Base-by-base conservation (phyloP, 2,113 vertebrate species). In the Brachyhypopomus gauderio region DNA sequence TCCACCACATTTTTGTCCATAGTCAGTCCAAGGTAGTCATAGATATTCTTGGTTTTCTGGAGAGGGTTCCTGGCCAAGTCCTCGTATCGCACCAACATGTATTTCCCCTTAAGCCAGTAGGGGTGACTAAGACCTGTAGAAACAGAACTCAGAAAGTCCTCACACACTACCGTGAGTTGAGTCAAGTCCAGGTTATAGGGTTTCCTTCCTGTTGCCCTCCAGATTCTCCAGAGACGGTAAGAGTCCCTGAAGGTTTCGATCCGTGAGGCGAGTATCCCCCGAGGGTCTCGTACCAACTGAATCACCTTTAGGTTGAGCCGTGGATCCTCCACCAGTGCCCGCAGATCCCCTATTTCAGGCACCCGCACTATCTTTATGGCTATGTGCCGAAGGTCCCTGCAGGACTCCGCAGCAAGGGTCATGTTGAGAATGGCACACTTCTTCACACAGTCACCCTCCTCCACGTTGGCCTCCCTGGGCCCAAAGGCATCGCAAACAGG, bases 41-140 rank as follows among this genome's bases (percentile, higher is more conserved):
- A 99, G 83, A 98, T 98, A 93, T 99, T 96, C 90, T 94, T 95
- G 0, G 97, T 97, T 91, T 98, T 99, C 86, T 93, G 93, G 85
- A 97, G 94, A 20, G 97, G 97, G 84, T 96, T 96, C 82, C 95
- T 88, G 7, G 97, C 96, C 90, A 99, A 90, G 90, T 99, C 97
- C 93, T 99, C 97, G 0, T 99, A 99, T 76, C 97, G 94, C 86
- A 99, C 95, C 87, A 98, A 79, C 96, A 99, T 98, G 91, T 99
- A 99, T 83, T 96, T 96, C 86, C 97, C 96, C 88, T 96, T 98
- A 59, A 99, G 94, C 97, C 97, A 99, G 0, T 90, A 81, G 0
- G 97, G 97, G 83, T 95, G 92, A 86, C 86, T 94, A 82, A 98
- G 93, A 83, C 96, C 97, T 0, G 96, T 98, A 62, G 95, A 95